Conservation (phyloP, 2,113 vertebrate species). For the Lepisosteus osseus region DNA sequence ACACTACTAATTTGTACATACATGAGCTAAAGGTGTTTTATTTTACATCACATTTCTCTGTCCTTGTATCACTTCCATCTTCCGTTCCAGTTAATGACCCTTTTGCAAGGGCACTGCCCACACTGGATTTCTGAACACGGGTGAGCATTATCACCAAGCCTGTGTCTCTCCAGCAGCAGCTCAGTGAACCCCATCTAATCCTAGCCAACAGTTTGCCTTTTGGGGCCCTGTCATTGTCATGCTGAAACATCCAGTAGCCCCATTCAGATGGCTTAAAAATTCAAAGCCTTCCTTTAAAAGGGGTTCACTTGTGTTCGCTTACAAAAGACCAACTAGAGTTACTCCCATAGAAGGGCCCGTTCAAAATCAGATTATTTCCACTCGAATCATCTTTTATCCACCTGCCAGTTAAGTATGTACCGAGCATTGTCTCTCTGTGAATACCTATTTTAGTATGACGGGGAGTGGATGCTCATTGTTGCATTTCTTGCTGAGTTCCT, state of each 20-base stretch:
- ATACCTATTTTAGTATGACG: constrained; percentile 79
- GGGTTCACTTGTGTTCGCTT: constrained; percentile 69
- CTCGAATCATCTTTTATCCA: constrained; percentile 84
- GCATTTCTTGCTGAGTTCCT: constrained; percentile 81
- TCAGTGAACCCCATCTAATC: constrained; percentile 42
- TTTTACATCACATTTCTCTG: not conserved
- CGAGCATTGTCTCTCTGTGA: constrained; percentile 76
- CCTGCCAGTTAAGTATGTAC: constrained; percentile 91
- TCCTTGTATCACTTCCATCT: not conserved
- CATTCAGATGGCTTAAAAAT: constrained; percentile 63
- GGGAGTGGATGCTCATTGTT: constrained; percentile 78
- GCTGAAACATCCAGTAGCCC: constrained; percentile 63
- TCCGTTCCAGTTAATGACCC: constrained; percentile 8
- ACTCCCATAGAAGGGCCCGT: constrained; percentile 66
- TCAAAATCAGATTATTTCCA: constrained; percentile 96
- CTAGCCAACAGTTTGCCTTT: constrained; percentile 50
- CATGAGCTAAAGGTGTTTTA: not conserved
- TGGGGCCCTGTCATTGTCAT: constrained; percentile 48
- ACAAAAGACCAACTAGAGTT: constrained; percentile 73
- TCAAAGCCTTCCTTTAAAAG: constrained; percentile 69
- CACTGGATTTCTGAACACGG: constrained; percentile 36
- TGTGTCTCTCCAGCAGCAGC: constrained; percentile 21
- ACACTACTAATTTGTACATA: too few relatives aligned
- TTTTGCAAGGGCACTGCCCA: constrained; percentile 25
- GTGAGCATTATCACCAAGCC: constrained; percentile 38